Evolutionary conservation across 2,888 invertebrate species (phyloP).

Genomic region (Lithodes maja): DNA sequence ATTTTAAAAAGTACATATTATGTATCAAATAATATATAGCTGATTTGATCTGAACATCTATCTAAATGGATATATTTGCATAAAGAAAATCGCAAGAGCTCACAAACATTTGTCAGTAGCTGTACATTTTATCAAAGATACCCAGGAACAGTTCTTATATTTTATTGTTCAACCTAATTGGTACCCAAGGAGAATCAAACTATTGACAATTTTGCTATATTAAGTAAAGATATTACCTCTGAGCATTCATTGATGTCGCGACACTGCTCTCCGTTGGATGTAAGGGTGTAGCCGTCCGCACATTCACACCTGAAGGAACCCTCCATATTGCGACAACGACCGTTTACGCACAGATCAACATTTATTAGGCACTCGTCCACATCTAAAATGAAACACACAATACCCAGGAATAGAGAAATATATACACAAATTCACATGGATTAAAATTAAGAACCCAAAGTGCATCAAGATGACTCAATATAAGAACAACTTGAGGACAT

Average conservation of each 20-base stretch:
- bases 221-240: conserved; percentile 76
- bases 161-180: too few relatives aligned
- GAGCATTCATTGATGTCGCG: conserved; percentile 86
- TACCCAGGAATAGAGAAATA: background rate
- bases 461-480: background rate
- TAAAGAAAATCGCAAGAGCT: too few relatives aligned
- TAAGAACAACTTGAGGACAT: background rate
- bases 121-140: too few relatives aligned
- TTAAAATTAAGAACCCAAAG: too few relatives aligned
- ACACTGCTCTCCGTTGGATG: conserved; percentile 85
- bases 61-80: too few relatives aligned
- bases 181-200: too few relatives aligned
- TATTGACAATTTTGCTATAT: too few relatives aligned
- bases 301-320: conserved; percentile 90
- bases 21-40: too few relatives aligned
- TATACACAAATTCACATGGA: background rate
- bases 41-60: too few relatives aligned
- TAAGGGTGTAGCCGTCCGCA: conserved; percentile 84
- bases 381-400: conserved; percentile 76
- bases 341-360: conserved; percentile 90
- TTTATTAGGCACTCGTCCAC: conserved; percentile 89
- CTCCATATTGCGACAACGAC: conserved; percentile 85
- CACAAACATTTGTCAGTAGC: too few relatives aligned
- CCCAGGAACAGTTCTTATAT: too few relatives aligned
- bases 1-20: too few relatives aligned